A percentile compares a stretch with the other conserved stretches of the same genome.
These are phyloP conservation scores for Origma solitaria DNA, from an alignment of 2,113 vertebrate genomes.

Conservation along the genomic window DNA sequence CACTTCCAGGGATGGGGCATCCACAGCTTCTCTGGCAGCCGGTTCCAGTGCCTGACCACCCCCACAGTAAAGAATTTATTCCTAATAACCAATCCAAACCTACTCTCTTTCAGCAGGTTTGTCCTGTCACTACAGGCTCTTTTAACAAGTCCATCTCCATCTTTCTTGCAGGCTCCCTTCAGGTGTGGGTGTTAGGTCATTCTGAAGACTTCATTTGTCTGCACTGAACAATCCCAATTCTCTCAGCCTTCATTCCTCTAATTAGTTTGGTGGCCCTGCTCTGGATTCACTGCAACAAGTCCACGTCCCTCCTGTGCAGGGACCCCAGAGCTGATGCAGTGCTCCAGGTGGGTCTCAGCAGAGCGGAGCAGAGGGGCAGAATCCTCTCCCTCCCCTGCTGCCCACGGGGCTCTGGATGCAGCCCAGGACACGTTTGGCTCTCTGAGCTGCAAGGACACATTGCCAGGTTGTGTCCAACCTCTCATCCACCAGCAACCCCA, in stretches of 20 bases:
- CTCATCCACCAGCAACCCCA: neutral
- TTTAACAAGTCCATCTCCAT: accelerated
- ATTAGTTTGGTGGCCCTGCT: accelerated
- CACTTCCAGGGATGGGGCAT: accelerated
- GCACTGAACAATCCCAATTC: neutral
- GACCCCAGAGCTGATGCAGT: neutral
- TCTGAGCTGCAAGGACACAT: neutral
- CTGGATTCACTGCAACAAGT: accelerated
- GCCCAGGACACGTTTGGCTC: neutral
- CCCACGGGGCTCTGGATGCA: neutral
- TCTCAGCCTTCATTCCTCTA: neutral
- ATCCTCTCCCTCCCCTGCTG: neutral
- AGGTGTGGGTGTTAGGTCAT: neutral
- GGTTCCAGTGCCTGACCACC: accelerated
- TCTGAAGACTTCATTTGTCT: neutral
- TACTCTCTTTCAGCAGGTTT: neutral
- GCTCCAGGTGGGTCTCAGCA: neutral
- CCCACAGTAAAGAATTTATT: neutral
- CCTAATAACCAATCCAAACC: neutral
- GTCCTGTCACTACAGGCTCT: neutral
- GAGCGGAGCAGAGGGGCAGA: neutral
- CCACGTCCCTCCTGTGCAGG: accelerated
- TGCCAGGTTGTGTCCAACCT: neutral
- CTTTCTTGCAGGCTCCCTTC: neutral
- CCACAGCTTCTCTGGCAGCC: neutral